phyloP scores from a whole-genome alignment of 2,797 vertebrate genomes.

The Etheostoma nigrum region DNA sequence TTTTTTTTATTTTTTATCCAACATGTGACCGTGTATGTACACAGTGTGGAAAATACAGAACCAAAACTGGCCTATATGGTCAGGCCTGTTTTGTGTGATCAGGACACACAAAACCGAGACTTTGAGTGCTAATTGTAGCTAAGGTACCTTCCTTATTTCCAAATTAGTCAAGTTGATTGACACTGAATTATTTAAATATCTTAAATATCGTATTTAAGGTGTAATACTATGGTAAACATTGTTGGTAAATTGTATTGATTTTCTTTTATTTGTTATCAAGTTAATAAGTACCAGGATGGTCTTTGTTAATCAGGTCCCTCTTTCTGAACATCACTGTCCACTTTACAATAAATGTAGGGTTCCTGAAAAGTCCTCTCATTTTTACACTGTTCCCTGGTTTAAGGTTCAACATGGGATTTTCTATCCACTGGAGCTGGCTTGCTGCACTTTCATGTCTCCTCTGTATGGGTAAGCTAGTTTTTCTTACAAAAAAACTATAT shows the following conservation, averaged over 20 bases:
- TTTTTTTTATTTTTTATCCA: conserved; percentile 29
- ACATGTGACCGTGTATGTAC: conserved; percentile 34
- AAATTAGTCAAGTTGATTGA: background rate
- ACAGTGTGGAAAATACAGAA: conserved; percentile 13
- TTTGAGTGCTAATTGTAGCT: background rate
- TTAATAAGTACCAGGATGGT: conserved; percentile 70
- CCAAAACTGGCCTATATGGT: background rate
- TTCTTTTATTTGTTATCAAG: conserved; percentile 50
- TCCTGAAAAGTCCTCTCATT: conserved; percentile 14
- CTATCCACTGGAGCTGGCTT: conserved; percentile 42
- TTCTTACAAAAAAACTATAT: background rate
- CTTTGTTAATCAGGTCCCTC: conserved; percentile 19
- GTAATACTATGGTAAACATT: background rate
- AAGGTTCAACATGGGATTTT: conserved; percentile 63
- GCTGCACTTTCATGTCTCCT: conserved; percentile 57
- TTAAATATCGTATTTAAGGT: background rate
- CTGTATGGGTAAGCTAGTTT: conserved; percentile 62
- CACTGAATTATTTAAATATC: background rate
- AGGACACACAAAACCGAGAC: background rate
- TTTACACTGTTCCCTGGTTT: conserved; percentile 1
- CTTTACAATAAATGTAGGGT: conserved; percentile 37
- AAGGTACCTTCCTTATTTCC: background rate
- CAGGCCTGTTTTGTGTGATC: no score
- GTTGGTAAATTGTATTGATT: conserved; percentile 52
- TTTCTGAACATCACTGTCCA: background rate